A percentile compares a stretch with the other conserved stretches of the same genome.
Conservation (phyloP, 2,113 vertebrate species). For the Cyprinodon brontotheroides region DNA sequence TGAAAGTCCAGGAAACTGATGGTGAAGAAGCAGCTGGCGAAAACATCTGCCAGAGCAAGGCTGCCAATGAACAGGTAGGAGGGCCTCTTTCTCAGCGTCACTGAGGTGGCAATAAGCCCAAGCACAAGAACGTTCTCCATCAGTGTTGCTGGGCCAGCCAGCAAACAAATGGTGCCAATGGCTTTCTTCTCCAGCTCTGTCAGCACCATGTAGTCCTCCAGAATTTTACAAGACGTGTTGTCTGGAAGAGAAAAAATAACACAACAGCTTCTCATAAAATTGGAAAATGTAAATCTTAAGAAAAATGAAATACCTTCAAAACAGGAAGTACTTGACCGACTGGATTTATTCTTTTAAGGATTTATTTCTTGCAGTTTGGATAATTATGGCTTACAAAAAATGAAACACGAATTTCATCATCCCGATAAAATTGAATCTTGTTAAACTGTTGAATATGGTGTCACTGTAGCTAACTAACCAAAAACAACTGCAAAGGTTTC, state of each 20-base stretch:
- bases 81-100: conserved; percentile 79
- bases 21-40: conserved; percentile 88
- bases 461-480: too few species aligned
- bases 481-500: too few species aligned
- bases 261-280: background rate
- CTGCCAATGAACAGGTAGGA: conserved; percentile 91
- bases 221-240: conserved; percentile 47
- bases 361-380: too few species aligned
- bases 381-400: too few species aligned
- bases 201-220: conserved; percentile 88
- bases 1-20: conserved; percentile 90
- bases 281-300: too few species aligned
- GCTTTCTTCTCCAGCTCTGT: conserved; percentile 65
- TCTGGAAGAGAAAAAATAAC: conserved; percentile 32
- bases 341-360: too few species aligned
- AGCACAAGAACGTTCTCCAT: conserved; percentile 87
- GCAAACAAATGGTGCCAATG: conserved; percentile 81
- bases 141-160: conserved; percentile 84
- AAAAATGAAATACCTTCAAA: too few species aligned
- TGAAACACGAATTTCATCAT: too few species aligned
- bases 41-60: conserved; percentile 87
- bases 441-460: too few species aligned
- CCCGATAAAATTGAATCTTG: too few species aligned
- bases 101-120: conserved; percentile 81
- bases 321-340: too few species aligned